A percentile compares a stretch with the other conserved stretches of the same genome.
Evolutionary conservation across 2,113 vertebrate genomes (phyloP).

Genomic region (Anguilla rostrata): DNA sequence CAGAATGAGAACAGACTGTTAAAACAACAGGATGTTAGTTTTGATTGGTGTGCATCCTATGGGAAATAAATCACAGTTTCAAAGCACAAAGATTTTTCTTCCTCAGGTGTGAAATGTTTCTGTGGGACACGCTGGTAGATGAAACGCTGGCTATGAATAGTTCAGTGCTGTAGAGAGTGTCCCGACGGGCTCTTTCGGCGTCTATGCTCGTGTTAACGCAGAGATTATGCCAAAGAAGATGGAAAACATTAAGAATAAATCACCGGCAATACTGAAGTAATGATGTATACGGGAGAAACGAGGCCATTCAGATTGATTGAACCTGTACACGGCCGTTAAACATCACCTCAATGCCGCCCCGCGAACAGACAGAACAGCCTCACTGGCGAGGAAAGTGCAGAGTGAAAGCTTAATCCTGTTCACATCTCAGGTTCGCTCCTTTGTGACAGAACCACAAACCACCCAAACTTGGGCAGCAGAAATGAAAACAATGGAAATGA

Average conservation of each 20-base stretch:
- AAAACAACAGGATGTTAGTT: background rate
- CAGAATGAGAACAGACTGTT: background rate
- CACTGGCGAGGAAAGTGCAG: background rate
- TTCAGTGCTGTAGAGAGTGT: background rate
- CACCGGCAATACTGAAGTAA: background rate
- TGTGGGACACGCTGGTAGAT: background rate
- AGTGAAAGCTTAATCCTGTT: too few relatives aligned
- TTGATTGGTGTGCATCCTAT: background rate
- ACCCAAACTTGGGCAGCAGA: constrained; percentile 13
- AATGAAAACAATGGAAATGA: constrained; percentile 8
- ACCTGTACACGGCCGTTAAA: background rate
- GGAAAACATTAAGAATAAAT: background rate
- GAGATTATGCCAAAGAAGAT: background rate
- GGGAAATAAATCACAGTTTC: background rate
- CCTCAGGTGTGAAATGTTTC: constrained; percentile 5
- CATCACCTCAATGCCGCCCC: too few relatives aligned
- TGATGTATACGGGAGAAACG: background rate
- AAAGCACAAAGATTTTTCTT: background rate
- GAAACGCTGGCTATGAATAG: background rate
- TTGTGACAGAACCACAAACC: background rate
- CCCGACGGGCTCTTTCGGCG: background rate
- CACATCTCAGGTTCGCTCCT: background rate
- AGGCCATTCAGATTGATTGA: background rate
- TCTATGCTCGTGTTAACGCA: background rate
- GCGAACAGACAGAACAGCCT: background rate